phyloP scores from a whole-genome alignment of 2,797 vertebrate species.

The Pampus argenteus region DNA sequence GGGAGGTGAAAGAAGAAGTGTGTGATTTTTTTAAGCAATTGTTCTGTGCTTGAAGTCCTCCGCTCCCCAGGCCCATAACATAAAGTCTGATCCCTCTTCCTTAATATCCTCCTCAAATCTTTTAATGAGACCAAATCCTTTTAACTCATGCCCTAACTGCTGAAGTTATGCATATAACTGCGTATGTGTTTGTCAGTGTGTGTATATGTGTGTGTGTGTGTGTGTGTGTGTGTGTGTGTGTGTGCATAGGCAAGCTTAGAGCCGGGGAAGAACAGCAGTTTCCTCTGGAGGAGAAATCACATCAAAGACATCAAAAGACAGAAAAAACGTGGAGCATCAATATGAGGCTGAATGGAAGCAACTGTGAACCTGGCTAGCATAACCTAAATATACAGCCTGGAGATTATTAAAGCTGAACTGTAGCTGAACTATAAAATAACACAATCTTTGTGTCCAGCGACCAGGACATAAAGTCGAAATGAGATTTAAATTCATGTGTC shows the following conservation, averaged over 20 bases:
- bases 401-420: slow-evolving; percentile 21
- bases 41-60: slow-evolving; percentile 62
- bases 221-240: slow-evolving; percentile 7
- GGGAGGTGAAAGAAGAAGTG: slow-evolving; percentile 33
- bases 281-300: slow-evolving; percentile 57
- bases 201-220: slow-evolving; percentile 19
- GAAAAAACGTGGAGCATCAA: slow-evolving; percentile 36
- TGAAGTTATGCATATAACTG: slow-evolving; percentile 52
- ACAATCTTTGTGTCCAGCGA: slow-evolving; percentile 8
- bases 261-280: slow-evolving; percentile 42
- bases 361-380: background rate
- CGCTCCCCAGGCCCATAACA: slow-evolving; percentile 49
- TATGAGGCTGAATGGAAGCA: slow-evolving; percentile 39
- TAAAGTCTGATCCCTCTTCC: slow-evolving; percentile 63
- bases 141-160: slow-evolving; percentile 59
- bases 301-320: slow-evolving; percentile 65
- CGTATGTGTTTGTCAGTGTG: slow-evolving; percentile 21
- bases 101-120: slow-evolving; percentile 56
- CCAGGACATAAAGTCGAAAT: slow-evolving; percentile 15
- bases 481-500: slow-evolving; percentile 30
- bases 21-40: slow-evolving; percentile 60
- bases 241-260: too few species aligned
- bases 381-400: background rate
- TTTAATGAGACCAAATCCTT: slow-evolving; percentile 74
- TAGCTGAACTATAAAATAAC: slow-evolving; percentile 24